Percentiles rank a stretch among this genome's conserved stretches.
Conservation (phyloP, 2,888 invertebrate species). For the Diloba caeruleocephala region DNA sequence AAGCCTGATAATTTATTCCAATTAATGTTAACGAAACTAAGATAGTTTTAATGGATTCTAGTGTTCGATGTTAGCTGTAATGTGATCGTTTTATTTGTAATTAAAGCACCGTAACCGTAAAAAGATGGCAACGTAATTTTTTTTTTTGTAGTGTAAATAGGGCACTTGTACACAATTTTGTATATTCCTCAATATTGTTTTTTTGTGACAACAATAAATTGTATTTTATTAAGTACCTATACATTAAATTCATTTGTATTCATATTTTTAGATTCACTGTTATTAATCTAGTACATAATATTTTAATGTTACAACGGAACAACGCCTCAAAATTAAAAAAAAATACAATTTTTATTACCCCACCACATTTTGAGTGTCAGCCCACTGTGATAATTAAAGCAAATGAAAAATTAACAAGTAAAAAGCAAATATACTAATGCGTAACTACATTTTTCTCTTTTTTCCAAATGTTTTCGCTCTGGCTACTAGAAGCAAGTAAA, state of each 20-base stretch:
- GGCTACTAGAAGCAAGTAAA: slow-evolving; percentile 89
- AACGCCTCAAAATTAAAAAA: slow-evolving; percentile 32
- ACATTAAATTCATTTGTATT: too few relatives aligned
- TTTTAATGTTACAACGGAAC: slow-evolving; percentile 18
- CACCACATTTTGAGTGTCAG: slow-evolving; percentile 30
- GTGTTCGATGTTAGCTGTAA: slow-evolving; percentile 32
- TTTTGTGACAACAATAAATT: background rate
- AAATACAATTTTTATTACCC: slow-evolving; percentile 8
- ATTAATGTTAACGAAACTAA: too few relatives aligned
- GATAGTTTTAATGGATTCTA: too few relatives aligned
- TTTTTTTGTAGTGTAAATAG: slow-evolving; percentile 20
- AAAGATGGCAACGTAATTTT: slow-evolving; percentile 18
- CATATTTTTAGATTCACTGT: background rate
- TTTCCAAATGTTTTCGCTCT: slow-evolving; percentile 84
- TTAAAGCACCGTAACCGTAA: slow-evolving; percentile 1
- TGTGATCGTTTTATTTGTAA: slow-evolving; percentile 26
- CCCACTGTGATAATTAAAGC: too few relatives aligned
- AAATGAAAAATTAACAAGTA: slow-evolving; percentile 48
- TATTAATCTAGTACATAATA: slow-evolving; percentile 2
- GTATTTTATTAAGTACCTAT: too few relatives aligned
- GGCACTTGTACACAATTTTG: slow-evolving; percentile 30
- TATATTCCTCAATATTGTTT: slow-evolving; percentile 23
- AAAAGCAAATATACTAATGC: slow-evolving; percentile 69
- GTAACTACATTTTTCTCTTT: slow-evolving; percentile 66
- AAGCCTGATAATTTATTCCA: too few relatives aligned